phyloP scores from a whole-genome alignment of 2,113 vertebrate species.

The Drymodes brunneopygia region DNA sequence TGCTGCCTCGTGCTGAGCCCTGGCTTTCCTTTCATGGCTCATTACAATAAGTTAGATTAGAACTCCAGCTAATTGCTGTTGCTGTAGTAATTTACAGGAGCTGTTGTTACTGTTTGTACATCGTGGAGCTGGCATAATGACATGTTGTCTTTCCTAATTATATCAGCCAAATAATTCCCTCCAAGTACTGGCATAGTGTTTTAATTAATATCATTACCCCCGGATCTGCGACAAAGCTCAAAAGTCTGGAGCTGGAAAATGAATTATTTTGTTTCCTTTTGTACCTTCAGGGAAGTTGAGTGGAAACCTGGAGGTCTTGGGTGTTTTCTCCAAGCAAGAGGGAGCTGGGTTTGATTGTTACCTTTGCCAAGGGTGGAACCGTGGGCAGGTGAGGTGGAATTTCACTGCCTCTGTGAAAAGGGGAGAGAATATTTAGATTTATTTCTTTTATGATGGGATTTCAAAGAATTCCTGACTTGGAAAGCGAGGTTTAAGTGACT shows the following conservation, averaged over 20 bases:
- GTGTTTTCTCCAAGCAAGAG: not conserved
- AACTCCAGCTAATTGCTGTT: constrained; percentile 19
- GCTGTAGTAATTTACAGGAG: constrained; percentile 12
- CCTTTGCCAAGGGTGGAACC: not conserved
- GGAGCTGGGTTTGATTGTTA: not conserved
- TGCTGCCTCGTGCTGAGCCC: not conserved
- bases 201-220: constrained; percentile 48
- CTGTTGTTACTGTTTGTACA: constrained; percentile 25
- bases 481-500: not conserved
- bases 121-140: constrained; percentile 7
- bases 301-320: not conserved
- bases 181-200: constrained; percentile 22
- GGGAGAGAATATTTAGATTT: not conserved
- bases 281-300: not conserved
- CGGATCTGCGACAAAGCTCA: not conserved
- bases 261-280: not conserved
- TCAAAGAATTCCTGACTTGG: not conserved
- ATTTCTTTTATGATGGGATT: not conserved
- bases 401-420: not conserved
- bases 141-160: constrained; percentile 59
- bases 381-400: not conserved
- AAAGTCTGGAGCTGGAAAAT: not conserved
- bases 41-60: constrained; percentile 35
- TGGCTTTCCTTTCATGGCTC: constrained; percentile 26
- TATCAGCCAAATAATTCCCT: constrained; percentile 34